Evolutionary conservation across 2,113 vertebrate species (phyloP).

Genomic region (Psittacula cyanocephala): DNA sequence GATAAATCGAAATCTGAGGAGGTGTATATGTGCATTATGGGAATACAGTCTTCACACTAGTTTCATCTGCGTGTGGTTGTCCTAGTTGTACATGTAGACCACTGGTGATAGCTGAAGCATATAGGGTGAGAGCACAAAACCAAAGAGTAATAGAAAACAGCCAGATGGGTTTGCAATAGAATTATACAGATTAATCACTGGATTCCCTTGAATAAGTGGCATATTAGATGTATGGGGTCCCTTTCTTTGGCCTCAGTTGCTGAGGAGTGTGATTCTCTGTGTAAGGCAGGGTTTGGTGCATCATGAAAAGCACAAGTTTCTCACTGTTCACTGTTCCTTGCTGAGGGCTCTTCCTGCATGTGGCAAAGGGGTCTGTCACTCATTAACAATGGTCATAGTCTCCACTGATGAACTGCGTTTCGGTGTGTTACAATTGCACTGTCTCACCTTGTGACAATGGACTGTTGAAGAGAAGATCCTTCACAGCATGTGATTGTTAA

Average conservation of each 20-base stretch:
- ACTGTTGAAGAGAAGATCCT: not conserved
- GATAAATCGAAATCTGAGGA: not conserved
- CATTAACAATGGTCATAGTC: not conserved
- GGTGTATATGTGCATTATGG: no score
- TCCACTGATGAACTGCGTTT: not conserved
- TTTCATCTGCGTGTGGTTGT: not conserved
- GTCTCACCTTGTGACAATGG: not conserved
- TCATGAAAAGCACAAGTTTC: not conserved
- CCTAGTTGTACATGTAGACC: not conserved
- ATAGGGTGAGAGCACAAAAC: not conserved
- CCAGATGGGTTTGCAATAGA: not conserved
- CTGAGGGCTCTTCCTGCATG: not conserved
- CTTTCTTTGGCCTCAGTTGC: not conserved
- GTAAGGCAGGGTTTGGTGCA: not conserved
- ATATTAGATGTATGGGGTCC: not conserved
- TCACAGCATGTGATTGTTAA: not conserved
- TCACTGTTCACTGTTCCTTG: not conserved
- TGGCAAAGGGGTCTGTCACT: not conserved
- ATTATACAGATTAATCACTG: not conserved
- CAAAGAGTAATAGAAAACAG: not conserved
- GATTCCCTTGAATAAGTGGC: not conserved
- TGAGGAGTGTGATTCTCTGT: not conserved
- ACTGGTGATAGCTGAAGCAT: not conserved
- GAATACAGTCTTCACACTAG: not conserved
- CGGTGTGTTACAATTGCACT: not conserved